Conservation (phyloP, 2,797 vertebrate species). For the Rhadinocentrus ornatus region DNA sequence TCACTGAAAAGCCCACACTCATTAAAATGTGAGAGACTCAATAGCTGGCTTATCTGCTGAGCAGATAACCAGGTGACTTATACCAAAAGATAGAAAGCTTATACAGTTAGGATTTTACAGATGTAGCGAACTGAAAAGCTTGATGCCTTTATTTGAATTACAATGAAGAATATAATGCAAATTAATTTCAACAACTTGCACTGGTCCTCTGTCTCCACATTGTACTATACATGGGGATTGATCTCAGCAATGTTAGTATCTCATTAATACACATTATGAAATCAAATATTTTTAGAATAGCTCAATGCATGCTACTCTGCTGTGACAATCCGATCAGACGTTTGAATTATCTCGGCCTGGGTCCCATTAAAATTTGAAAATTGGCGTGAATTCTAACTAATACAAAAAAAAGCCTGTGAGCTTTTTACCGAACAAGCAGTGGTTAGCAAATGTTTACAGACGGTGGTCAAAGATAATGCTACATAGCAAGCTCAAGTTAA, state of each 20-base stretch:
- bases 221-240: neutral
- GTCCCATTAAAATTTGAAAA: neutral
- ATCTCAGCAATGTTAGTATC: neutral
- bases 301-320: neutral
- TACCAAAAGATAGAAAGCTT: neutral
- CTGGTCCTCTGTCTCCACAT: neutral
- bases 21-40: neutral
- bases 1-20: neutral
- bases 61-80: conserved; percentile 1
- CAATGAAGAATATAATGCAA: neutral
- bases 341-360: neutral
- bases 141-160: neutral
- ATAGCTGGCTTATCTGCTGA: conserved; percentile 9
- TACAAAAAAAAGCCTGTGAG: neutral
- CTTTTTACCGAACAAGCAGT: conserved; percentile 19
- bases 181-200: neutral
- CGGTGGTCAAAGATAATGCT: conserved; percentile 25
- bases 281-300: neutral
- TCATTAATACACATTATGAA: neutral
- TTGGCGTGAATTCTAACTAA: neutral
- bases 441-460: conserved; percentile 45
- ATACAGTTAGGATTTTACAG: neutral
- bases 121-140: neutral
- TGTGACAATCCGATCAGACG: neutral
- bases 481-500: conserved; percentile 28